Evolutionary conservation across 2,888 invertebrate genomes (phyloP).

Genomic region (Phymatocera aterrima): DNA sequence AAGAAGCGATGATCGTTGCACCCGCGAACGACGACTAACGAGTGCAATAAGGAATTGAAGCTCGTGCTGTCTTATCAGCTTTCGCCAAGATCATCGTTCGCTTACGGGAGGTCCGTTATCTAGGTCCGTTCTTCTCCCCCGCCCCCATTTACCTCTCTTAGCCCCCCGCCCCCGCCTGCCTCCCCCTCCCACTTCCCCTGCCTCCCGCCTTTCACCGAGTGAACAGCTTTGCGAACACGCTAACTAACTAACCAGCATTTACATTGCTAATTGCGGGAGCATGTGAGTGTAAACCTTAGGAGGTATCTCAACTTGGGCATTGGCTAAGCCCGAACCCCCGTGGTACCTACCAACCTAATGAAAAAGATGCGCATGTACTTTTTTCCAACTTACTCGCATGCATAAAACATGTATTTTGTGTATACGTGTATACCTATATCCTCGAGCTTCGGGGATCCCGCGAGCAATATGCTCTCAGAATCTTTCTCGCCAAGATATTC

Average conservation of each 20-base stretch:
- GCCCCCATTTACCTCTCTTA: neutral
- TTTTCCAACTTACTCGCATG: neutral
- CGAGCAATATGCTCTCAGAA: too few relatives aligned
- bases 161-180: slow-evolving; percentile 55
- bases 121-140: slow-evolving; percentile 56
- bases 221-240: slow-evolving; percentile 69
- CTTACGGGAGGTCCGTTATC: slow-evolving; percentile 71
- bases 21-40: slow-evolving; percentile 33
- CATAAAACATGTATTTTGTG: too few relatives aligned
- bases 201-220: slow-evolving; percentile 53
- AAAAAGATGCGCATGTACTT: neutral
- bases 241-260: slow-evolving; percentile 73
- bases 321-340: slow-evolving; percentile 10
- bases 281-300: slow-evolving; percentile 64
- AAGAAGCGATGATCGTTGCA: neutral
- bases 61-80: slow-evolving; percentile 63
- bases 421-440: too few relatives aligned
- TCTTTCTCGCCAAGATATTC: too few relatives aligned
- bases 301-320: slow-evolving; percentile 28
- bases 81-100: slow-evolving; percentile 69
- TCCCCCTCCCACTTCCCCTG: slow-evolving; percentile 5
- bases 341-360: neutral
- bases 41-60: slow-evolving; percentile 62
- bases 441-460: too few relatives aligned
- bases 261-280: slow-evolving; percentile 73